phyloP scores from a whole-genome alignment of 2,888 invertebrate species.

The Hemithea aestivaria region DNA sequence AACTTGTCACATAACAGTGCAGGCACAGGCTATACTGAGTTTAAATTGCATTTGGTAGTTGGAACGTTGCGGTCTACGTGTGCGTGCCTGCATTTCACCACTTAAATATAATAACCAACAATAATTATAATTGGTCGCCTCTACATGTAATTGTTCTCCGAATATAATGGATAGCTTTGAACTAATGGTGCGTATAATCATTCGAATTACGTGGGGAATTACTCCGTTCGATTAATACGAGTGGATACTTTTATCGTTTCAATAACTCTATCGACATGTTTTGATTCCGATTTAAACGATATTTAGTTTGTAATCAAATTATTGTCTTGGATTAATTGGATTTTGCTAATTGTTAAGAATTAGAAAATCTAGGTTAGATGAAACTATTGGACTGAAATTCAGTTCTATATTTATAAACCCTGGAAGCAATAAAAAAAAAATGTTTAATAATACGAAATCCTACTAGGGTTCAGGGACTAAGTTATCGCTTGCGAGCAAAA shows the following conservation, averaged over 20 bases:
- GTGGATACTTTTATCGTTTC: neutral
- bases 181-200: constrained; percentile 28
- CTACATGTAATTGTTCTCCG: constrained; percentile 22
- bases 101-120: constrained; percentile 44
- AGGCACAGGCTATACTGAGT: constrained; percentile 53
- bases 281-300: no score
- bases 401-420: no score
- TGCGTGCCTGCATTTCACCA: constrained; percentile 48
- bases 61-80: constrained; percentile 48
- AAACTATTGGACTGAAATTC: no score
- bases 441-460: no score
- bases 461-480: no score
- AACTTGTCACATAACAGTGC: constrained; percentile 62
- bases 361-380: no score
- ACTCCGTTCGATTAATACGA: constrained; percentile 12
- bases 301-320: no score
- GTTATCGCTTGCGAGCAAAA: no score
- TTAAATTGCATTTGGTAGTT: constrained; percentile 67
- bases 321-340: no score
- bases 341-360: no score
- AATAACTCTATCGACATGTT: no score
- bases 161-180: constrained; percentile 32
- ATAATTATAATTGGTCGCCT: constrained; percentile 38
- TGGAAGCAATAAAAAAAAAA: no score
- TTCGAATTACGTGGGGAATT: constrained; percentile 14